A percentile compares a stretch with the other conserved stretches of the same genome.
These are phyloP conservation scores for Drosophila sulfurigaster DNA, from an alignment of 1,140 invertebrate genomes.

Conservation along the genomic window DNA sequence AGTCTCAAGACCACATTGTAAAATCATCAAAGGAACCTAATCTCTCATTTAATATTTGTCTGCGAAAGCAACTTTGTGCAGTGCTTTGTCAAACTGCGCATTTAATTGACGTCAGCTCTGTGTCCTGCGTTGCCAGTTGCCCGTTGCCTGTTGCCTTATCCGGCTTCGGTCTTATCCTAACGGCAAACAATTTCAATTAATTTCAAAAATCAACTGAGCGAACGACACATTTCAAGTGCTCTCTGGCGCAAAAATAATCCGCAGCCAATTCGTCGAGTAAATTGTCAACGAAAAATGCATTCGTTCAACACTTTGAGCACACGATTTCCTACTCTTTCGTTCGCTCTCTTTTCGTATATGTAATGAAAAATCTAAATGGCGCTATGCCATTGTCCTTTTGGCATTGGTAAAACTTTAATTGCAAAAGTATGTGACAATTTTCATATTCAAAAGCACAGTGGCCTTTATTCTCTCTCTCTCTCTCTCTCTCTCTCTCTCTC, in stretches of 20 bases:
- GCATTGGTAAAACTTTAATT: conserved; percentile 68
- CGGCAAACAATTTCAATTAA: conserved; percentile 76
- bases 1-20: background rate
- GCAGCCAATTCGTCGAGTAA: conserved; percentile 22
- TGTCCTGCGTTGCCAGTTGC: conserved; percentile 12
- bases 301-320: conserved; percentile 41
- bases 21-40: conserved; percentile 46
- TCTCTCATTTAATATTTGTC: conserved; percentile 34
- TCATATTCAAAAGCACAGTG: background rate
- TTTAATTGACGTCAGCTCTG: conserved; percentile 67
- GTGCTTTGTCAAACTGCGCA: conserved; percentile 45
- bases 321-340: background rate
- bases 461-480: too few relatives aligned
- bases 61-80: conserved; percentile 25
- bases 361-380: conserved; percentile 70
- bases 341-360: conserved; percentile 40
- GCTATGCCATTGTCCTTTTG: conserved; percentile 57
- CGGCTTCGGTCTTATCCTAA: conserved; percentile 28
- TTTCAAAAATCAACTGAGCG: conserved; percentile 75
- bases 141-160: conserved; percentile 40
- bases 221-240: conserved; percentile 52
- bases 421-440: conserved; percentile 51
- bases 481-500: too few relatives aligned
- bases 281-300: conserved; percentile 44
- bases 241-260: conserved; percentile 32